Base-by-base conservation (phyloP, 2,797 vertebrate genomes). In the Hydrolagus colliei region DNA sequence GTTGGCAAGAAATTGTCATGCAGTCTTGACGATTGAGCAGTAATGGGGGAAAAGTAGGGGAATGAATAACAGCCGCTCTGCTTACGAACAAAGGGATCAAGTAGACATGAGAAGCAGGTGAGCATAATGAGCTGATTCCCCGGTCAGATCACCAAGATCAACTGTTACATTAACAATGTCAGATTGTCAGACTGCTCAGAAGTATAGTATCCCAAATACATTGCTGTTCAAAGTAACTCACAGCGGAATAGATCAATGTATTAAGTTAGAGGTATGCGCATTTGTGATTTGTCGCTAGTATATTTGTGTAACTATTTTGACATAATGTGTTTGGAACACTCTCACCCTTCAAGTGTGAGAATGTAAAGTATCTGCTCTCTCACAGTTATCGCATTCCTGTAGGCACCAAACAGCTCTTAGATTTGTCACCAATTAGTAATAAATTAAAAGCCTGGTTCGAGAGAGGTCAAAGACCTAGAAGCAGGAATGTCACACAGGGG, bases 131-230 rank as follows among this genome's bases (percentile, higher is more conserved):
- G 71, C 14, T 72, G 18, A 3, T 52, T 52, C 71, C 62, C 4
- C 78, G 65, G 22, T 80, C 78, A 67, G 32, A 2, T 32, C 4
- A n/a, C 22, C 11, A 27, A 63, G 77, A 62, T 63, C 63, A 63
- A 16, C n/a, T 80, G 22, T 65, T 80, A 63, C 78, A 80, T 67
- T 67, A 32, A 80, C 65, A 77, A 61, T 77, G 52, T 59, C 27
- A 32, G 65, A 65, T 14, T 52, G 41, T 52, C 22, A 65, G 14
- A 32, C 65, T 14, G 10, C 2, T 62, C 59, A 62, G 6, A 52
- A 77, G 9, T 10, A 52, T 77, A 63, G 27, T 13, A 63, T 79
- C 76, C 76, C 9, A 52, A 32, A 65, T 76, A 16, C 20, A 52
- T 65, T 65, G n/a, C 16, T 62, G 6, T 65, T 27, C 22, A 32